Evolutionary conservation across 1,140 invertebrate species (phyloP).

Genomic region (Bombus impatiens): DNA sequence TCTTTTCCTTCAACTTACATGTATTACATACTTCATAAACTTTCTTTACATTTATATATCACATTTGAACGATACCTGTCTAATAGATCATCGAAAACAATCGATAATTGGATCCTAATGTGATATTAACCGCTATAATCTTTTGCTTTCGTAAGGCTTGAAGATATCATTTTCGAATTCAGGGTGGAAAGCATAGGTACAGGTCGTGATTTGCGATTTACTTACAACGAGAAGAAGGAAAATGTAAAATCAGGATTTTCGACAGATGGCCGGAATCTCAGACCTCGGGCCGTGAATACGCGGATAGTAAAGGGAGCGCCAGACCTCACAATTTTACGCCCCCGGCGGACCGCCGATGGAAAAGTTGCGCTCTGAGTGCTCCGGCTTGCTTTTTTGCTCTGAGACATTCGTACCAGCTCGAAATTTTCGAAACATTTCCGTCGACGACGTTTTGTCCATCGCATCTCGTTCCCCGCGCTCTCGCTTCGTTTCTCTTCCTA

Average conservation of each 20-base stretch:
- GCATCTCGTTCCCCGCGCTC: slow-evolving; percentile 26
- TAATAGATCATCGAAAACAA: background rate
- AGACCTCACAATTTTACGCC: slow-evolving; percentile 79
- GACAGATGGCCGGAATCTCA: slow-evolving; percentile 80
- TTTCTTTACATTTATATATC: background rate
- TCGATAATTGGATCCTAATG: background rate
- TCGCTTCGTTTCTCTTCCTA: background rate
- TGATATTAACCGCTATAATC: background rate
- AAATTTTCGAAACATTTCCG: slow-evolving; percentile 68
- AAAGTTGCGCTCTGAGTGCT: slow-evolving; percentile 81
- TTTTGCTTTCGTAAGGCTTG: too few species aligned
- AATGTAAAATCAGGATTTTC: slow-evolving; percentile 80
- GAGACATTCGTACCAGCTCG: slow-evolving; percentile 56
- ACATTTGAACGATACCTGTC: background rate
- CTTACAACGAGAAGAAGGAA: slow-evolving; percentile 67
- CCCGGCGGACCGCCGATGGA: slow-evolving; percentile 77
- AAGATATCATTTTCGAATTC: background rate
- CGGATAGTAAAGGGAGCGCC: slow-evolving; percentile 57
- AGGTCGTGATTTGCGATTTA: slow-evolving; percentile 61
- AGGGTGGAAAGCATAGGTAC: background rate
- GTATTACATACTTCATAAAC: background rate
- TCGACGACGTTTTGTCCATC: slow-evolving; percentile 41
- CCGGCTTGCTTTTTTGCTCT: slow-evolving; percentile 77
- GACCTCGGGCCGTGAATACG: slow-evolving; percentile 75
- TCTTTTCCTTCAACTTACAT: background rate